phyloP scores from a whole-genome alignment of 2,113 vertebrate species.

The Psettodes erumei region DNA sequence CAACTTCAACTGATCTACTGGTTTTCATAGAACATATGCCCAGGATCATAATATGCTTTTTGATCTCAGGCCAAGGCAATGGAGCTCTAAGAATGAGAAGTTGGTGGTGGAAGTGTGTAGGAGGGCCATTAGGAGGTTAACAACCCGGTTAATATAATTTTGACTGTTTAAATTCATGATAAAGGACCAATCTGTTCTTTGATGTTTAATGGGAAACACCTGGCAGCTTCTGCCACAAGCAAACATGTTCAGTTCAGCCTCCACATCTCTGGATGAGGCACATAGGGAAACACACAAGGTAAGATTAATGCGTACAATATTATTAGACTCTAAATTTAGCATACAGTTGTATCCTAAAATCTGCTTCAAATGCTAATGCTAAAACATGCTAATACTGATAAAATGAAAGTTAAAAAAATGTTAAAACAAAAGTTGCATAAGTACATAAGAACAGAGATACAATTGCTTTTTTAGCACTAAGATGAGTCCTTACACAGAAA shows the following conservation, averaged over 20 bases:
- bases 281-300: background rate
- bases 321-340: background rate
- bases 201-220: slow-evolving; percentile 72
- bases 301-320: background rate
- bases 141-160: slow-evolving; percentile 52
- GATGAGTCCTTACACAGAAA: slow-evolving; percentile 3
- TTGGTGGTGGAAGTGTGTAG: slow-evolving; percentile 16
- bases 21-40: slow-evolving; percentile 58
- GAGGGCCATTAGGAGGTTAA: slow-evolving; percentile 51
- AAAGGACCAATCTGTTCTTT: slow-evolving; percentile 49
- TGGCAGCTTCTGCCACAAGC: slow-evolving; percentile 49
- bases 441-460: too few relatives aligned
- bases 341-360: background rate
- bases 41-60: slow-evolving; percentile 33
- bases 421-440: too few relatives aligned
- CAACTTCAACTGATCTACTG: slow-evolving; percentile 42
- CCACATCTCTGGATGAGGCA: slow-evolving; percentile 1
- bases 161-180: slow-evolving; percentile 51
- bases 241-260: slow-evolving; percentile 43
- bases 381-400: background rate
- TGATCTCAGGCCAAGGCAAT: slow-evolving; percentile 52
- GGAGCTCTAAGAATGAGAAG: slow-evolving; percentile 11
- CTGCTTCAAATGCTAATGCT: background rate
- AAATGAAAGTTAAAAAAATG: too few relatives aligned
- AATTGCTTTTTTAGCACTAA: too few relatives aligned